A percentile compares a stretch with the other conserved stretches of the same genome.
Evolutionary conservation across 2,888 invertebrate genomes (phyloP).

Genomic region (Clivina fossor): DNA sequence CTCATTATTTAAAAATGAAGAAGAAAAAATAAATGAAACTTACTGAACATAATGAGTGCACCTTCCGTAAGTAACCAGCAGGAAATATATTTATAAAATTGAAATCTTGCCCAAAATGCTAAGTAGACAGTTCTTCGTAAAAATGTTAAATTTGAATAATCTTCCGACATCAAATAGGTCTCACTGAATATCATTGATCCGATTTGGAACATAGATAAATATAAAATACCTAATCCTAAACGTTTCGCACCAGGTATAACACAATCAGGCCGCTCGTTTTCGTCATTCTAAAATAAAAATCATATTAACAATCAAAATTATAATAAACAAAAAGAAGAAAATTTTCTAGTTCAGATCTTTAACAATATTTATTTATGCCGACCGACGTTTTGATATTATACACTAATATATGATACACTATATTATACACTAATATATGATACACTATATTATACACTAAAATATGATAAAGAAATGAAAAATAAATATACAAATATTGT

Average conservation of each 20-base stretch:
- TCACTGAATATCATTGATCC: constrained; percentile 72
- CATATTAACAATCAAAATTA: too few relatives aligned
- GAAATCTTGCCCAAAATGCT: constrained; percentile 83
- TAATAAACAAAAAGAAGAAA: too few relatives aligned
- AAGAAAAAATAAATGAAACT: constrained; percentile 40
- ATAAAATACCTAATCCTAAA: constrained; percentile 68
- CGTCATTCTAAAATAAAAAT: constrained; percentile 32
- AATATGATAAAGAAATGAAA: too few relatives aligned
- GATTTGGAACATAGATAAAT: constrained; percentile 73
- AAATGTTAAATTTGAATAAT: constrained; percentile 59
- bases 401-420: too few relatives aligned
- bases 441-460: too few relatives aligned
- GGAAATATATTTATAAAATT: constrained; percentile 88
- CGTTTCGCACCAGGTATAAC: constrained; percentile 61
- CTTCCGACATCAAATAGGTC: constrained; percentile 68
- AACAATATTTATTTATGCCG: too few relatives aligned
- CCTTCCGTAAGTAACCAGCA: constrained; percentile 93
- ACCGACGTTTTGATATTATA: too few relatives aligned
- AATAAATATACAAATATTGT: too few relatives aligned
- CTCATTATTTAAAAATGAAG: constrained; percentile 2
- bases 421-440: too few relatives aligned
- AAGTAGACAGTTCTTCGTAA: constrained; percentile 65
- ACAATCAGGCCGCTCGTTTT: constrained; percentile 49
- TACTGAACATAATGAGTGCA: constrained; percentile 64
- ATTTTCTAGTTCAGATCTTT: too few relatives aligned